These are phyloP conservation scores for Stenodera caucasica DNA, from an alignment of 2,888 invertebrate genomes.

Conservation along the genomic window DNA sequence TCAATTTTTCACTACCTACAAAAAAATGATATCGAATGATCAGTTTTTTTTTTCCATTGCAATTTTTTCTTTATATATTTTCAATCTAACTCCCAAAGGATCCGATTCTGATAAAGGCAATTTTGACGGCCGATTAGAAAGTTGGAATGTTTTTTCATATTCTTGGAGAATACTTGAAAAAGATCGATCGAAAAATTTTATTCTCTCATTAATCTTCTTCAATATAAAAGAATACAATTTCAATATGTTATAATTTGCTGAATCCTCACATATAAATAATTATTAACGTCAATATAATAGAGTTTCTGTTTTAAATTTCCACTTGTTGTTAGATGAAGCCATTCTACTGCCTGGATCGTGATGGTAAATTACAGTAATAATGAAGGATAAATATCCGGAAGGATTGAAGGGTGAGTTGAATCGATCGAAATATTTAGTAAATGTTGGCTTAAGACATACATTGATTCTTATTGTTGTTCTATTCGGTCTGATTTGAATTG, in stretches of 20 bases:
- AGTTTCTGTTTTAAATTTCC: slow-evolving; percentile 4
- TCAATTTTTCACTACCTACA: too few species aligned
- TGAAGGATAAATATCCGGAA: slow-evolving; percentile 5
- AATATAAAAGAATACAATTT: background rate
- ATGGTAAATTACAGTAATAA: slow-evolving; percentile 1
- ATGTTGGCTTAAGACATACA: too few species aligned
- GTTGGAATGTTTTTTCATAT: slow-evolving; percentile 2
- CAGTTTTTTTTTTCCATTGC: too few species aligned
- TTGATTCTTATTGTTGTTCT: background rate
- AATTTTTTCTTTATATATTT: too few species aligned
- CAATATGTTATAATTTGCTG: too few species aligned
- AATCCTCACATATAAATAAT: too few species aligned
- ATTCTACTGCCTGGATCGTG: background rate
- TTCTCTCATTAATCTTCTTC: background rate
- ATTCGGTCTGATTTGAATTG: background rate
- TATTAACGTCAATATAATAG: slow-evolving; percentile 2
- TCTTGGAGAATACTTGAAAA: slow-evolving; percentile 2
- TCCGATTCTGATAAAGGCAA: too few species aligned
- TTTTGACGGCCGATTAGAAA: background rate
- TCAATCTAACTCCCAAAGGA: too few species aligned
- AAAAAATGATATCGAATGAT: too few species aligned
- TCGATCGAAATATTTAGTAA: background rate
- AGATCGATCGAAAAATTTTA: background rate
- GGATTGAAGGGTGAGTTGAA: background rate
- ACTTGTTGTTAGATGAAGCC: background rate